phyloP scores from a whole-genome alignment of 2,888 invertebrate species.

The Priocnemis perturbator region DNA sequence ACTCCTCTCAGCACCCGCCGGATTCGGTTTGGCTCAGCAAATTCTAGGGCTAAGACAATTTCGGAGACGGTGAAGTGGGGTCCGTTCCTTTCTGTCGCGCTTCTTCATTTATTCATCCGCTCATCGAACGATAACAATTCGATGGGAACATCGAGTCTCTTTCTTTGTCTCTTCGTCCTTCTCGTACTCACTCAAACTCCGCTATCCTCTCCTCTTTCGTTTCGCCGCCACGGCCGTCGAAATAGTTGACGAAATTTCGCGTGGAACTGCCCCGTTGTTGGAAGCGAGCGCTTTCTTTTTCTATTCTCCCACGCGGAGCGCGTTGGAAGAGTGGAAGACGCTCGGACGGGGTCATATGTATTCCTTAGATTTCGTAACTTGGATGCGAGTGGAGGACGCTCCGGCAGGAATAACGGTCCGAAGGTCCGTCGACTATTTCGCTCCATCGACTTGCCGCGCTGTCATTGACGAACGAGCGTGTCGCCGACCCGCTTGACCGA shows the following conservation, averaged over 20 bases:
- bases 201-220: too few species aligned
- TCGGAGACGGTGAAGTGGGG: slow-evolving; percentile 7
- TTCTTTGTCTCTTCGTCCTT: slow-evolving; percentile 33
- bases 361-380: too few species aligned
- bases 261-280: slow-evolving; percentile 1
- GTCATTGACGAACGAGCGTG: too few species aligned
- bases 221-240: slow-evolving; percentile 7
- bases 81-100: slow-evolving; percentile 2
- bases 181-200: slow-evolving; percentile 4
- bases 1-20: neutral
- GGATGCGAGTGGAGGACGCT: too few species aligned
- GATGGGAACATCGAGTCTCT: slow-evolving; percentile 35
- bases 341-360: too few species aligned
- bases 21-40: slow-evolving; percentile 6
- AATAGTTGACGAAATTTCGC: slow-evolving; percentile 32
- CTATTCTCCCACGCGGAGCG: slow-evolving; percentile 7
- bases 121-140: slow-evolving; percentile 35
- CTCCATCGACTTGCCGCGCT: too few species aligned
- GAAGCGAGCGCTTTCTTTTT: slow-evolving; percentile 17
- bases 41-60: slow-evolving; percentile 1
- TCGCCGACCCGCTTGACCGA: too few species aligned
- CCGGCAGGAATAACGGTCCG: too few species aligned
- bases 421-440: too few species aligned
- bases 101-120: slow-evolving; percentile 9
- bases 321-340: too few species aligned